phyloP scores from a whole-genome alignment of 1,140 invertebrate species.

The Trichonephila inaurata region DNA sequence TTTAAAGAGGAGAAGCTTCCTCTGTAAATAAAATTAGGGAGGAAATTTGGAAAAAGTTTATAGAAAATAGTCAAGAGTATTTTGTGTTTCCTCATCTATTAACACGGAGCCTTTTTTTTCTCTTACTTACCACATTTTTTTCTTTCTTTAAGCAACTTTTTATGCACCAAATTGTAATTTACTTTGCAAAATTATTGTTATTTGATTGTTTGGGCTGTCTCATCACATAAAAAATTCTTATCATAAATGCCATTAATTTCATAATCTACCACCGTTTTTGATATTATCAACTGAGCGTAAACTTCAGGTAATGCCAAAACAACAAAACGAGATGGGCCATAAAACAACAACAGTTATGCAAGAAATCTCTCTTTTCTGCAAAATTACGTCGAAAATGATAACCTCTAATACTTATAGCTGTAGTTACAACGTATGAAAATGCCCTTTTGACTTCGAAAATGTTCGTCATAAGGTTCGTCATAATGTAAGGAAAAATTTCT shows the following conservation, averaged over 20 bases:
- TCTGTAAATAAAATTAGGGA: too few relatives aligned
- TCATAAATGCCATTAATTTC: slow-evolving; percentile 18
- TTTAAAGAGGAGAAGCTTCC: too few relatives aligned
- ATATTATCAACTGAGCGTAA: background rate
- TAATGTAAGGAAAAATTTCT: background rate
- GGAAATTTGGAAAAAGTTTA: too few relatives aligned
- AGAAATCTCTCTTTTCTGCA: slow-evolving; percentile 16
- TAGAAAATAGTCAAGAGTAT: too few relatives aligned
- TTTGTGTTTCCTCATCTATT: too few relatives aligned
- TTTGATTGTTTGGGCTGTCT: background rate
- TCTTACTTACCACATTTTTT: background rate
- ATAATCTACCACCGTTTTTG: background rate
- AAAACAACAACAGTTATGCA: slow-evolving; percentile 69
- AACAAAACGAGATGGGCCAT: slow-evolving; percentile 57
- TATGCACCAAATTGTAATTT: background rate
- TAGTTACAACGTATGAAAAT: slow-evolving; percentile 56
- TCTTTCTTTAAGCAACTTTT: background rate
- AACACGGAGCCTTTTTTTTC: background rate
- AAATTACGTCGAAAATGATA: slow-evolving; percentile 70
- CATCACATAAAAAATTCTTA: background rate
- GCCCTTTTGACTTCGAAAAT: background rate
- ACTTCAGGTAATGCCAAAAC: background rate
- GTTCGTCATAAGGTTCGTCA: background rate
- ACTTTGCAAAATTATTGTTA: background rate
- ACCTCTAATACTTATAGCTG: slow-evolving; percentile 49